Conservation (phyloP, 2,888 invertebrate species). For the Unio delphinus region DNA sequence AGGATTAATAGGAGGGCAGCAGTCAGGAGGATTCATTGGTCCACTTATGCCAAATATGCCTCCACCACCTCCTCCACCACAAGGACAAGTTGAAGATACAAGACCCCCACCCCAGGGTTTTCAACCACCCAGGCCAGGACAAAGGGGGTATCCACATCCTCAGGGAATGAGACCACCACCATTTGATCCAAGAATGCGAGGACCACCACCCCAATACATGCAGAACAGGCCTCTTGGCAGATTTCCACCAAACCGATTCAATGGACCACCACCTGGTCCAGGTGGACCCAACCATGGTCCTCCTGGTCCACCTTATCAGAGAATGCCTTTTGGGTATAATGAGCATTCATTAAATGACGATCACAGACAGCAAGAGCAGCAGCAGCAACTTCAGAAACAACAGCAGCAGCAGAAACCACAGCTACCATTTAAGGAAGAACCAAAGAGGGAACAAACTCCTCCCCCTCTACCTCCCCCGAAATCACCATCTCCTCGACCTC, state of each 20-base stretch:
- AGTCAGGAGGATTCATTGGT: slow-evolving; percentile 25
- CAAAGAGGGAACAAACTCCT: slow-evolving; percentile 42
- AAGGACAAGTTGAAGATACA: slow-evolving; percentile 20
- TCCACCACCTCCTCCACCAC: slow-evolving; percentile 28
- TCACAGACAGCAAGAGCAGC: slow-evolving; percentile 4
- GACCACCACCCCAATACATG: slow-evolving; percentile 29
- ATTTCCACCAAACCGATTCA: slow-evolving; percentile 21
- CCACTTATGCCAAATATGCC: slow-evolving; percentile 28
- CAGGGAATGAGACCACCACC: slow-evolving; percentile 49
- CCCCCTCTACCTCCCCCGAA: slow-evolving; percentile 63
- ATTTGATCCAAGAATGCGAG: slow-evolving; percentile 32
- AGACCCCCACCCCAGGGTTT: slow-evolving; percentile 19
- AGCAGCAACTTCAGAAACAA: too few species aligned
- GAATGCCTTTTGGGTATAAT: slow-evolving; percentile 6
- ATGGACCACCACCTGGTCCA: slow-evolving; percentile 20
- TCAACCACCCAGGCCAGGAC: slow-evolving; percentile 30
- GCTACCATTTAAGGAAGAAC: slow-evolving; percentile 17
- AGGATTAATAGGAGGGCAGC: too few species aligned
- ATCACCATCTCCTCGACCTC: slow-evolving; percentile 61
- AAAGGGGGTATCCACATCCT: slow-evolving; percentile 31
- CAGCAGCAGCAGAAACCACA: too few species aligned
- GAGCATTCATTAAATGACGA: too few species aligned
- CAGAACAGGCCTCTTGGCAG: slow-evolving; percentile 25
- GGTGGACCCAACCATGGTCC: slow-evolving; percentile 37
- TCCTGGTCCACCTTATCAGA: slow-evolving; percentile 35